Base-by-base conservation (phyloP, 1,140 invertebrate genomes). In the Apocrypta bakeri region DNA sequence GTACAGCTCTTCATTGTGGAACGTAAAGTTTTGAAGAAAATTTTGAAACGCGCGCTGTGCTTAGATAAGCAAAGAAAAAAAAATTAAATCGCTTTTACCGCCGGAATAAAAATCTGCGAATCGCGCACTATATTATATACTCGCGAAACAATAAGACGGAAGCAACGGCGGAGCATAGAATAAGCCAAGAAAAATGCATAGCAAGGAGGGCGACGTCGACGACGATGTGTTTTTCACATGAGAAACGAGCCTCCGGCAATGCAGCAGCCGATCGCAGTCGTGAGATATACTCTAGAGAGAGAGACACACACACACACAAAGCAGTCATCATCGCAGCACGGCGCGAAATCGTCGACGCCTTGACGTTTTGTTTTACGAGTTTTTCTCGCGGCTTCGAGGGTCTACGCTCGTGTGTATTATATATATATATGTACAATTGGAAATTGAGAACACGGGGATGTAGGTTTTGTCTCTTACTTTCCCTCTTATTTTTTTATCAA, bases 341-440 rank as follows among this genome's bases (percentile, higher is more conserved):
- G 31, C 61, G 31, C 17, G 27, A 64, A 66, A 48, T 78, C 37
- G 63, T 25, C 64, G 76, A 4, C 40, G 42, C 24, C 66, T 71
- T 71, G 77, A 71, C 40, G 77, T 79, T 79, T 79, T 56, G 77
- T 68, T 79, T 79, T 71, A 79, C 64, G 40, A 71, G 40, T 40
- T 79, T 56, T 40, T 79, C 21, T 56, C 64, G 25, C 37, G 17
- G 40, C 11, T 24, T 33, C 25, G 63, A 48, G 61, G 33, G 11
- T 6, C 17, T n/a, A n/a, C n/a, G n/a, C n/a, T n/a, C n/a, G n/a
- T n/a, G n/a, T n/a, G n/a, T n/a, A 56, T 6, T 56, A n/a, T 17
- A n/a, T 56, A 0, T 2, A 21, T 21, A 56, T 17, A 56, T 0
- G 4, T 17, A 56, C 2, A 56, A n/a, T 12, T 40, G 76, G 2